Base-by-base conservation (phyloP, 2,888 invertebrate genomes). In the Fragum whitleyi region DNA sequence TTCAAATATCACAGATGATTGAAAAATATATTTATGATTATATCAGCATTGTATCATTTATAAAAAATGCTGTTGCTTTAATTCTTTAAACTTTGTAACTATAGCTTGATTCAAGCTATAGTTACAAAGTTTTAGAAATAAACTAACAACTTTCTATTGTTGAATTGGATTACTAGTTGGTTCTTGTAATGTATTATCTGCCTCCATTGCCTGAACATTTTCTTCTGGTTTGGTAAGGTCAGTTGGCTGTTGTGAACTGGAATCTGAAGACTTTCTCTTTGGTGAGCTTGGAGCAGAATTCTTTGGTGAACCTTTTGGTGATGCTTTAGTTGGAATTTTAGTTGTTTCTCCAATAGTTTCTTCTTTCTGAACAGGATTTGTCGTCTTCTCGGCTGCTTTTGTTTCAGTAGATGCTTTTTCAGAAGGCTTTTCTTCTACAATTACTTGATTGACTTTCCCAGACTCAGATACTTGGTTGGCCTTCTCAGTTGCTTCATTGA, bases 251-350 rank as follows among this genome's bases (percentile, higher is more conserved):
- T 61, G 32, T n/a, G 65, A 23, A 42, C 65, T 65, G 19, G 42
- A 65, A 65, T 32, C 29, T 32, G 61, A 61, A 29, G 19, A 61
- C 61, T 61, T 61, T 32, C 61, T 61, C 65, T 68, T 77, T 42
- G 70, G 62, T 19, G 77, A 77, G 26, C 26, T 19, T 53, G 71
- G 70, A 16, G 71, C 39, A 28, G 77, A 72, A 55, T 77, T 72
- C 21, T 72, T 72, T 7, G 77, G 72, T 28, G 75, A 78, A 29
- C 61, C 36, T 62, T 76, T 80, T 29, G 42, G 36, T 39, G 78
- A 61, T 29, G 21, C 29, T 14, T 68, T 53, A 21, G 74, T 42
- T 6, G 59, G 28, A 26, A 62, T 28, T 51, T 76, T 42, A 21
- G 29, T 51, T 16, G 42, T 5, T 21, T 57, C 42, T 53, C 42